Percentiles rank a stretch among this genome's conserved stretches.
Conservation (phyloP, 2,797 vertebrate species). For the Trichosurus vulpecula region DNA sequence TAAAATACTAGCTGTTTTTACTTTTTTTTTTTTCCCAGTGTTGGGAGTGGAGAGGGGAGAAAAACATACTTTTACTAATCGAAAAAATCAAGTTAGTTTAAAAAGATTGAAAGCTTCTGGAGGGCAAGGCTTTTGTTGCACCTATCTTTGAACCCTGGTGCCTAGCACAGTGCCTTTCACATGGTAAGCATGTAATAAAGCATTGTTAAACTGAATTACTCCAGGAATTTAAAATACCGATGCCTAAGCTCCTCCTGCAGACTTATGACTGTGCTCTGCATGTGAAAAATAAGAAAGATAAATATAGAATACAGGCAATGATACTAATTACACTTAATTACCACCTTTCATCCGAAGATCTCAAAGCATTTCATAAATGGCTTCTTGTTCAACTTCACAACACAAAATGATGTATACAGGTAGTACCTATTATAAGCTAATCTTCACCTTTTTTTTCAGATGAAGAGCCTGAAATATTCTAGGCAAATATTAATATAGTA, state of each 20-base stretch:
- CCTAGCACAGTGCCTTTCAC: neutral
- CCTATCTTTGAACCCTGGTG: neutral
- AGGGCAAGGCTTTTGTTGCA: neutral
- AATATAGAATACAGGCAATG: constrained; percentile 72
- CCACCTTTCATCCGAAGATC: constrained; percentile 62
- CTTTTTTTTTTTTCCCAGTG: neutral
- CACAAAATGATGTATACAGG: constrained; percentile 38
- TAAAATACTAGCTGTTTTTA: neutral
- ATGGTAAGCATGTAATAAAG: neutral
- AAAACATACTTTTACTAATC: neutral
- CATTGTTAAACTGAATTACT: neutral
- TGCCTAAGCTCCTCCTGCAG: neutral
- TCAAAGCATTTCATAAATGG: constrained; percentile 49
- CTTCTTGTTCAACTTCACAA: constrained; percentile 65
- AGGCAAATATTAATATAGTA: neutral
- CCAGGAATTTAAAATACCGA: neutral
- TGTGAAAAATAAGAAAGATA: constrained; percentile 40
- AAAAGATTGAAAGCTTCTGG: neutral
- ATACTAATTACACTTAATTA: constrained; percentile 73
- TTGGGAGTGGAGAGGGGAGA: neutral
- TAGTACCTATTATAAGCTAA: constrained; percentile 65
- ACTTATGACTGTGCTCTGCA: constrained; percentile 2
- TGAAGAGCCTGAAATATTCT: constrained; percentile 36
- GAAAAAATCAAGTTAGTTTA: neutral
- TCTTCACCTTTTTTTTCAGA: constrained; percentile 49